phyloP scores from a whole-genome alignment of 2,888 invertebrate genomes.

The Hedya salicella region DNA sequence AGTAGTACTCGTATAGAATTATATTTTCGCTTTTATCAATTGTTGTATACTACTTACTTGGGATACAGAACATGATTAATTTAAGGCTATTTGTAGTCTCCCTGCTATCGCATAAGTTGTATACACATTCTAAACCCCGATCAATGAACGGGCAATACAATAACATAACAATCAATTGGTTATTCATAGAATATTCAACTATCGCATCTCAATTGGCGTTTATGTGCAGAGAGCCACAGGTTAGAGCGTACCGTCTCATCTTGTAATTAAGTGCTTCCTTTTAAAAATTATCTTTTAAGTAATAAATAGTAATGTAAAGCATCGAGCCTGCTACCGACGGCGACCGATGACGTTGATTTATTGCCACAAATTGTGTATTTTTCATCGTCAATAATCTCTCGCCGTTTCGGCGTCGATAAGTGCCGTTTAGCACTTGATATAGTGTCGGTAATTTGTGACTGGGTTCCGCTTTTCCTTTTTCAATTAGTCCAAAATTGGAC shows the following conservation, averaged over 20 bases:
- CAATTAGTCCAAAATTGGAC: conserved; percentile 80
- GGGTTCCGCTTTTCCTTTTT: conserved; percentile 78
- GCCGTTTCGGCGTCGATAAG: conserved; percentile 80
- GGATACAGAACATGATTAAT: conserved; percentile 7
- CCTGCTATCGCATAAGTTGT: conserved; percentile 10
- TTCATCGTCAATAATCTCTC: conserved; percentile 77
- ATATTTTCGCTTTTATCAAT: too few relatives aligned
- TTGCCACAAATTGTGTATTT: conserved; percentile 83
- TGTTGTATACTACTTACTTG: too few relatives aligned
- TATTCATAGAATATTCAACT: conserved; percentile 35
- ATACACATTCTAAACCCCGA: conserved; percentile 8
- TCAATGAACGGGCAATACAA: conserved; percentile 3
- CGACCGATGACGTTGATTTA: conserved; percentile 75
- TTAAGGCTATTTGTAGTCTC: conserved; percentile 7
- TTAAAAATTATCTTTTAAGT: conserved; percentile 68
- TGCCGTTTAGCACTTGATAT: conserved; percentile 84
- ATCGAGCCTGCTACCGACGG: conserved; percentile 65
- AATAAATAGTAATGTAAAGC: conserved; percentile 78
- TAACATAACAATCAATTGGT: conserved; percentile 37
- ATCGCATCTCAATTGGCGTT: conserved; percentile 27
- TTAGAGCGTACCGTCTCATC: conserved; percentile 43
- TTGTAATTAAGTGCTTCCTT: conserved; percentile 68
- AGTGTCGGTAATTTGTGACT: conserved; percentile 83
- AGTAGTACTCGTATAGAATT: too few relatives aligned
- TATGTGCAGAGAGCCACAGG: conserved; percentile 25